A percentile compares a stretch with the other conserved stretches of the same genome.
These are phyloP conservation scores for Lithodes maja DNA, from an alignment of 2,888 invertebrate species.

Conservation along the genomic window DNA sequence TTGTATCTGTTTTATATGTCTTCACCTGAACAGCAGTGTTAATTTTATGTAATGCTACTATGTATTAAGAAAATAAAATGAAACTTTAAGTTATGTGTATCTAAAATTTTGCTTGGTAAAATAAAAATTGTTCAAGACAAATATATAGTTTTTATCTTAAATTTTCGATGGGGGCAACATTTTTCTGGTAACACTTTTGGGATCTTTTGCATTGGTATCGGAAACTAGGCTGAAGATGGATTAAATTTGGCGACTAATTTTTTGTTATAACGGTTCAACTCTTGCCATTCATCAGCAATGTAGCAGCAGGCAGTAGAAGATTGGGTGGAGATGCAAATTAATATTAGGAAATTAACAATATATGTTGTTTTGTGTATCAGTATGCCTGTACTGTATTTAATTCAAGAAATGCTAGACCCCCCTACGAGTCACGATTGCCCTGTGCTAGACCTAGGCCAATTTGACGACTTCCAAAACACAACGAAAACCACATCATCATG, in stretches of 20 bases:
- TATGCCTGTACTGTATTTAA: not conserved
- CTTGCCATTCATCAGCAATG: conserved; percentile 11
- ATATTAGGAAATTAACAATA: conserved; percentile 3
- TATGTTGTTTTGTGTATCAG: not conserved
- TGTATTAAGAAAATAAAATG: not conserved
- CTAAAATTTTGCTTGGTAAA: conserved; percentile 52
- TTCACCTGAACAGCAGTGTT: not conserved
- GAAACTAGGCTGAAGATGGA: too few species aligned
- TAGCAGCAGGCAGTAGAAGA: not conserved
- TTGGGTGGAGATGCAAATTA: too few species aligned
- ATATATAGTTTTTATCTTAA: not conserved
- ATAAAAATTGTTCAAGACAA: conserved; percentile 28
- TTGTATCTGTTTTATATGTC: too few species aligned
- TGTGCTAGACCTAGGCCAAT: not conserved
- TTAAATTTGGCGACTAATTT: too few species aligned
- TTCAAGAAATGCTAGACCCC: not conserved
- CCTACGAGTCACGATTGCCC: too few species aligned
- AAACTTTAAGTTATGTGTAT: conserved; percentile 21
- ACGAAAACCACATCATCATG: too few species aligned
- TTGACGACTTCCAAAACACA: not conserved
- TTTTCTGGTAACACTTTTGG: too few species aligned
- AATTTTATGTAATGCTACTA: not conserved
- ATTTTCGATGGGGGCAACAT: too few species aligned
- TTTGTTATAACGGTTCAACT: not conserved
- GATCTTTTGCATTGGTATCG: too few species aligned